A percentile compares a stretch with the other conserved stretches of the same genome.
Conservation (phyloP, 2,113 vertebrate genomes). For the Saccopteryx bilineata region DNA sequence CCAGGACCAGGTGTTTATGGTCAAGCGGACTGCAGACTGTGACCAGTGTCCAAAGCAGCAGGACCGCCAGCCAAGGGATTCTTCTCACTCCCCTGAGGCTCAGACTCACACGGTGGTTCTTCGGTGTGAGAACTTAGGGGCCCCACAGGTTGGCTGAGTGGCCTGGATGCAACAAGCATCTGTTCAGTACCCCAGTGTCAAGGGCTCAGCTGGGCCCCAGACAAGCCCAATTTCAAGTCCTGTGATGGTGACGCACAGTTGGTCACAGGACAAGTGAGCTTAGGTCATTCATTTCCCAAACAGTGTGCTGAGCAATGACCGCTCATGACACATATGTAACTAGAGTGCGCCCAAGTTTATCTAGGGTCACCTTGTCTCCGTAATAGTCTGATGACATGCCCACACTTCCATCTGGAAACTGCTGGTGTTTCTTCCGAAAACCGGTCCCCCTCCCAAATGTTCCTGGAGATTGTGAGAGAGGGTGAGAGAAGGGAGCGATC, state of each 20-base stretch:
- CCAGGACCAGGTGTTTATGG: conserved; percentile 72
- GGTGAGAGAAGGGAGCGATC: too few relatives aligned
- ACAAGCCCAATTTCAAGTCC: background rate
- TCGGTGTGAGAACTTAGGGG: background rate
- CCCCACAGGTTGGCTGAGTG: background rate
- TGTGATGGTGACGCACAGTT: background rate
- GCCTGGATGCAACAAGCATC: background rate
- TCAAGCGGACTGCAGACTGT: conserved; percentile 63
- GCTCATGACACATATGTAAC: background rate
- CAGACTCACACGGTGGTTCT: background rate
- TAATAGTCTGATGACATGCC: background rate
- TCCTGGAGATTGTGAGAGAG: background rate
- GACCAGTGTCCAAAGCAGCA: conserved; percentile 50
- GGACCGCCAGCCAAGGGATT: conserved; percentile 47
- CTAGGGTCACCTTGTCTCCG: background rate
- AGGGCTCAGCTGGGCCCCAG: background rate
- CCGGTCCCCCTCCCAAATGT: background rate
- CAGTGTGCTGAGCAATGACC: background rate
- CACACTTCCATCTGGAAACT: background rate
- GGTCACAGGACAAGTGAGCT: background rate
- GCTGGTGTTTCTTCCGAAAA: background rate
- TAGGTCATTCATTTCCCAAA: conserved; percentile 17
- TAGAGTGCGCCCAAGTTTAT: background rate
- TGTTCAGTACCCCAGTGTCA: background rate
- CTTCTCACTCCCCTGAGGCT: background rate